Evolutionary conservation across 2,113 vertebrate species (phyloP).

Genomic region (Bucco capensis): DNA sequence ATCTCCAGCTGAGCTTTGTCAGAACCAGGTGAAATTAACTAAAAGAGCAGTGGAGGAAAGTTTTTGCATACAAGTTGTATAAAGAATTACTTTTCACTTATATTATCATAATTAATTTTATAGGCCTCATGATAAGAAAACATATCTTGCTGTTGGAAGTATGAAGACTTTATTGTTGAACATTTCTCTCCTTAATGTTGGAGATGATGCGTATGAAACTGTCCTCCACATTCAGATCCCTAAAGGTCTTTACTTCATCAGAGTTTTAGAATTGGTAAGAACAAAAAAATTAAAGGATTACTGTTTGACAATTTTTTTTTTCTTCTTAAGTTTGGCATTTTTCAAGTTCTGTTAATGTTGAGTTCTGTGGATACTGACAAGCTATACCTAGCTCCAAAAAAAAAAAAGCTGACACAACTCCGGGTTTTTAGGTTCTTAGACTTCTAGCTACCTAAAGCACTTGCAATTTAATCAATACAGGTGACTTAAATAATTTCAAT

Average conservation of each 20-base stretch:
- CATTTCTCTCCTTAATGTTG: slow-evolving; percentile 79
- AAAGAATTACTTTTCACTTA: neutral
- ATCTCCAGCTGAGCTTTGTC: neutral
- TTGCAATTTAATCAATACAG: neutral
- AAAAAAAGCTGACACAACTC: neutral
- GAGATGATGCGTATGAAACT: slow-evolving; percentile 89
- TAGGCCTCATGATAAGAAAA: slow-evolving; percentile 79
- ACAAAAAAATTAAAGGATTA: neutral
- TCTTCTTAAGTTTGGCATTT: neutral
- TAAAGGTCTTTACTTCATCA: slow-evolving; percentile 84
- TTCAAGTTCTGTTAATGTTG: neutral
- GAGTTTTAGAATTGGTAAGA: slow-evolving; percentile 85
- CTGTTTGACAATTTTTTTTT: too few species aligned
- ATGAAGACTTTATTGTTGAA: slow-evolving; percentile 82
- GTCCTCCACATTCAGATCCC: slow-evolving; percentile 81
- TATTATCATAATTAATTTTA: neutral
- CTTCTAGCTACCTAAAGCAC: neutral
- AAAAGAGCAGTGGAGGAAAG: neutral
- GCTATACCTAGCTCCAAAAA: neutral
- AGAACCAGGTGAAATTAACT: neutral
- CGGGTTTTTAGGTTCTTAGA: neutral
- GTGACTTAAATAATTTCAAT: neutral
- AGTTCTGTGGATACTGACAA: neutral
- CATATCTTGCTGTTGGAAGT: slow-evolving; percentile 83
- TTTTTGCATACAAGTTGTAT: neutral